phyloP scores from a whole-genome alignment of 2,113 vertebrate species.

The Columba janthina region DNA sequence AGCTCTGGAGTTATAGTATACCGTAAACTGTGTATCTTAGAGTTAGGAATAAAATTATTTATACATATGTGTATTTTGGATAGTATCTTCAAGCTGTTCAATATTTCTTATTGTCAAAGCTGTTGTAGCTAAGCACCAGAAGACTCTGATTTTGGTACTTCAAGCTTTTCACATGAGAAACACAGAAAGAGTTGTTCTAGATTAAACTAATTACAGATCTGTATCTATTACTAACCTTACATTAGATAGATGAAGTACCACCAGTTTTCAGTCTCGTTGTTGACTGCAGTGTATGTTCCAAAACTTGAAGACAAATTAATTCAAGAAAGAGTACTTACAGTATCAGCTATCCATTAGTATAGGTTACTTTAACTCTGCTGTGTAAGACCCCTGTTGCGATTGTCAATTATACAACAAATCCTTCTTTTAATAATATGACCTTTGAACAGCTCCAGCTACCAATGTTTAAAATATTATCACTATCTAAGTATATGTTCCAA shows the following conservation, averaged over 20 bases:
- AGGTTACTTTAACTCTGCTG: not conserved
- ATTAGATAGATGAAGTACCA: not conserved
- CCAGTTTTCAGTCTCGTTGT: not conserved
- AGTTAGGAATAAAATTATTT: not conserved
- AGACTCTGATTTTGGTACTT: not conserved
- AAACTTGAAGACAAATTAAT: not conserved
- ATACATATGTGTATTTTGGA: not conserved
- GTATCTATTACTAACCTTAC: not conserved
- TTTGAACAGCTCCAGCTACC: not conserved
- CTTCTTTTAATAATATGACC: not conserved
- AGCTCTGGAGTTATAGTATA: not conserved
- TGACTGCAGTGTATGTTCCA: not conserved
- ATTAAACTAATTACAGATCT: not conserved
- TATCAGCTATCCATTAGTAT: not conserved
- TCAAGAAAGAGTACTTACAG: not conserved
- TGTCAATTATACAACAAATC: not conserved
- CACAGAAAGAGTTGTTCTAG: not conserved
- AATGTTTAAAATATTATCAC: not conserved
- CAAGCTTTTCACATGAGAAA: not conserved
- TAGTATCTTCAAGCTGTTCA: not conserved
- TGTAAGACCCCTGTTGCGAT: not conserved
- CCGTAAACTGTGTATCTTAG: not conserved
- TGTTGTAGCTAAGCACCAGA: not conserved
- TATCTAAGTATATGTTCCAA: not conserved
- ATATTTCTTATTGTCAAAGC: not conserved